Evolutionary conservation across 2,797 vertebrate genomes (phyloP), one percentile per base, ranked within the genome.

Genomic region (Melopsittacus undulatus): DNA sequence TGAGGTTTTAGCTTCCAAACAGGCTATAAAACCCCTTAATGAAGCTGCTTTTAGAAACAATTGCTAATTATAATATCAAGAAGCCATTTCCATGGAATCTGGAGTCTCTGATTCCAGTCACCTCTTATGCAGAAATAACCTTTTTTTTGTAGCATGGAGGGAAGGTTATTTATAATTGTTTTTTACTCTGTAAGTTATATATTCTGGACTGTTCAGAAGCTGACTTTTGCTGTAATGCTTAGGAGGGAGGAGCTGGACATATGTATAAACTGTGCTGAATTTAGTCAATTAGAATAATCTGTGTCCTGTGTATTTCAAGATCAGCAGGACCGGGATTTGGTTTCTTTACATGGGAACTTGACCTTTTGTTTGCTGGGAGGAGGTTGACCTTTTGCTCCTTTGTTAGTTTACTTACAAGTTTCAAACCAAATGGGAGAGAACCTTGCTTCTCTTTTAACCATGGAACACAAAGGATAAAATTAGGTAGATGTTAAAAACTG

Each of bases 311-410:
- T 95, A 95, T 96, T 97, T 97, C 63, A 77, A 96, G 93, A 96
- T 94, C 89, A 89, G 70, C 38, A 94, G 94, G 92, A 67, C 93
- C 86, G 95, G 95, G 94, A 97, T 97, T 97, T 96, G 62, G 78
- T 97, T 95, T 95, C 96, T 96, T 97, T 98, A 97, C 96, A 96
- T 98, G 97, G 97, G 97, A 97, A 98, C 96, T 94, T 97, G 97
- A 97, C 97, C 96, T 98, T 98, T 96, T 96, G 90, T 46, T 97
- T 95, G 94, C 94, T 97, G 87, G 85, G 96, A 97, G 94, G 95
- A 97, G 95, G 73, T 2, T 97, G 95, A 97, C 97, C 97, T 98
- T 94, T 97, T 97, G 96, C 91, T 97, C 95, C 75, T 92, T 83
- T 95, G 91, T 94, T 95, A 94, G 95, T 96, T 96, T 96, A 87